Conservation (phyloP, 2,113 vertebrate species). For the Siniperca knerii region DNA sequence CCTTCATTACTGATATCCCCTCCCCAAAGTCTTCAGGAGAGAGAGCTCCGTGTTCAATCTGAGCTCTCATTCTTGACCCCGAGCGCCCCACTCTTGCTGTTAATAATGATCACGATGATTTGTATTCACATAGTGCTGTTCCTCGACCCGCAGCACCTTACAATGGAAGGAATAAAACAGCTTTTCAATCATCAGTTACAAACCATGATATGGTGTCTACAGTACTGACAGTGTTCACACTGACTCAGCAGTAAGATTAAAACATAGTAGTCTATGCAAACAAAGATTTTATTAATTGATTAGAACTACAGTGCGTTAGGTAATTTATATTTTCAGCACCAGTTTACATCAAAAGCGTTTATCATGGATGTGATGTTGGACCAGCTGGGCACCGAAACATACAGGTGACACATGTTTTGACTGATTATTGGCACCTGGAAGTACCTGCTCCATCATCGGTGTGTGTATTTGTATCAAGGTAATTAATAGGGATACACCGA, state of each 20-base stretch:
- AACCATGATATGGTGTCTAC: background rate
- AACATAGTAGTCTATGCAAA: background rate
- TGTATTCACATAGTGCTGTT: constrained; percentile 43
- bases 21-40: constrained; percentile 60
- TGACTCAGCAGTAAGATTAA: background rate
- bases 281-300: background rate
- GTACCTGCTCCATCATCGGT: no score
- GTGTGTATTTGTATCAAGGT: no score
- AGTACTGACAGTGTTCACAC: background rate
- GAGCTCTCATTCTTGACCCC: constrained; percentile 68
- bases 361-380: background rate
- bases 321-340: background rate
- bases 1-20: constrained; percentile 70
- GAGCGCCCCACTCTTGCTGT: constrained; percentile 36
- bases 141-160: constrained; percentile 18
- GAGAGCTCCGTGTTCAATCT: constrained; percentile 56
- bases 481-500: no score
- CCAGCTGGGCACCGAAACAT: no score
- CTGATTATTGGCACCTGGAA: background rate
- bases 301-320: background rate
- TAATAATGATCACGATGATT: constrained; percentile 64
- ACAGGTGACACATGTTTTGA: background rate
- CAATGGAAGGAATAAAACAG: constrained; percentile 24
- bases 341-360: background rate
- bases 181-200: constrained; percentile 51